Base-by-base conservation (phyloP, 2,888 invertebrate genomes). In the Lacanobia oleracea region DNA sequence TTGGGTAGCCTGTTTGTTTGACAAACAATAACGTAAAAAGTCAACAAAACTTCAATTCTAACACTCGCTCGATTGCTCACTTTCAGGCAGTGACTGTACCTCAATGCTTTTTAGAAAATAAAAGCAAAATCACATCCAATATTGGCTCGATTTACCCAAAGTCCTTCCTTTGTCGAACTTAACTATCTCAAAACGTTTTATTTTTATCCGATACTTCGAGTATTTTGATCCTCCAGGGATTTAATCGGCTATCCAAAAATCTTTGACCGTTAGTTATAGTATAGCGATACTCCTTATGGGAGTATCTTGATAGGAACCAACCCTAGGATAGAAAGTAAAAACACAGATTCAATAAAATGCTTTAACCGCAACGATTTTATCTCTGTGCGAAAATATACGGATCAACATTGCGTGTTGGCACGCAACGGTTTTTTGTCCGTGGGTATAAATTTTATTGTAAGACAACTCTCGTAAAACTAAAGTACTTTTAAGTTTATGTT, bases 261-360 rank as follows among this genome's bases (percentile, higher is more conserved):
- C 27, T 67, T 59, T 23, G 40, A 18, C 51, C 37, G 3, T 21
- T 61, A 64, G 33, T 60, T 62, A 57, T 18, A 27, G 16, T 62
- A 57, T 18, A 27, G n/a, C 9, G 43, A 68, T 63, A 60, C 18
- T 63, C 48, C 37, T 43, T 45, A 60, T 16, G 53, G 53, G 54
- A 64, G 33, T 33, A 40, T 27, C 21, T 37, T 23, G 33, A 77
- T 69, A 48, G 62, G 10, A 63, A 23, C 21, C 40, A 16, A 23
- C 16, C 48, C 40, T 37, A 27, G 57, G 18, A 33, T 43, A n/a
- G 60, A 12, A 40, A 43, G 23, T n/a, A 51, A 45, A 73, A 77
- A 77, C 63, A 77, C 66, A 73, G 60, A 81, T 87, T 84, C 78
- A 82, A 84, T 84, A 81, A 84, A 86, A 83, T 67, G 64, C 61